Percentiles rank a stretch among this genome's conserved stretches.
These are phyloP conservation scores for Serranochromis macrocephalus DNA, from an alignment of 2,113 vertebrate species.

Conservation along the genomic window DNA sequence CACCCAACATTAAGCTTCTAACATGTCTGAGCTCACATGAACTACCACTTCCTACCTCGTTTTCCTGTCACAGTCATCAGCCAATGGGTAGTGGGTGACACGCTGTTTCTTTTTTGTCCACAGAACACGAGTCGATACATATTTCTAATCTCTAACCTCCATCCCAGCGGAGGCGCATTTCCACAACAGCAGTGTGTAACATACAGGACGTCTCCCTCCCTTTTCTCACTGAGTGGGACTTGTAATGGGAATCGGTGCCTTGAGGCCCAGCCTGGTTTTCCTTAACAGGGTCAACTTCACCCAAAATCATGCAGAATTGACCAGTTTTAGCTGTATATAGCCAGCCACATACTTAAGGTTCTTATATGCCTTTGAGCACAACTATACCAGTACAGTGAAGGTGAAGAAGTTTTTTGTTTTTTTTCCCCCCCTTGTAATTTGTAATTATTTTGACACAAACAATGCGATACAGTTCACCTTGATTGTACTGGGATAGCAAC, in stretches of 20 bases:
- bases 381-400: not conserved
- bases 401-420: not conserved
- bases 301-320: not conserved
- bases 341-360: not conserved
- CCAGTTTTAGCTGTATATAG: not conserved
- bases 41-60: slow-evolving; percentile 6
- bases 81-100: not conserved
- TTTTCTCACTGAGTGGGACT: slow-evolving; percentile 3
- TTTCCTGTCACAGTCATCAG: slow-evolving; percentile 19
- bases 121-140: not conserved
- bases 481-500: not conserved
- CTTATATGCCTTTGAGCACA: not conserved
- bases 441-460: not conserved
- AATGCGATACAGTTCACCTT: not conserved
- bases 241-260: slow-evolving; percentile 30
- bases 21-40: slow-evolving; percentile 8
- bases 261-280: slow-evolving; percentile 28
- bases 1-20: slow-evolving; percentile 11
- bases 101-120: not conserved
- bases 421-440: not conserved
- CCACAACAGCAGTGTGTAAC: not conserved
- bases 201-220: not conserved
- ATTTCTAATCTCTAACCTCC: not conserved
- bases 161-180: not conserved
- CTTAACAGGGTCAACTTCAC: not conserved